phyloP scores from a whole-genome alignment of 2,888 invertebrate genomes.

The Pammene fasciana region DNA sequence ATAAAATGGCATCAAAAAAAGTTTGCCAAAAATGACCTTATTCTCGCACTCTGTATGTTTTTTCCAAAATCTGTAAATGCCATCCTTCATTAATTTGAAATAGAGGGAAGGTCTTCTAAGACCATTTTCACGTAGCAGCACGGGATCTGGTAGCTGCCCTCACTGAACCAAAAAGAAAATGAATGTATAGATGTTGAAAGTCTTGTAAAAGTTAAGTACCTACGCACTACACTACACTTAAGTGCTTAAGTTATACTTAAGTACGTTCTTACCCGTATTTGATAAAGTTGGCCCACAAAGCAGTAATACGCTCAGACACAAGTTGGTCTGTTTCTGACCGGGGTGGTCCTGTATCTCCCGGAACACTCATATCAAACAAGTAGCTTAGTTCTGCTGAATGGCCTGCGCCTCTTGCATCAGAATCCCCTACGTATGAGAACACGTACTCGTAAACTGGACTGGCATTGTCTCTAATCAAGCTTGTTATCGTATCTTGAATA shows the following conservation, averaged over 20 bases:
- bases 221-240: too few relatives aligned
- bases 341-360: neutral
- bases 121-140: too few relatives aligned
- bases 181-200: too few relatives aligned
- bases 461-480: conserved; percentile 63
- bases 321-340: conserved; percentile 56
- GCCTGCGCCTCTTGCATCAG: conserved; percentile 54
- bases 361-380: conserved; percentile 56
- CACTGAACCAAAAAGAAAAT: too few relatives aligned
- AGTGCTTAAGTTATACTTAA: too few relatives aligned
- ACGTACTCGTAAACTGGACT: conserved; percentile 68
- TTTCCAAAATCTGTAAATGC: too few relatives aligned
- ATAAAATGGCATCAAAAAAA: too few relatives aligned
- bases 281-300: conserved; percentile 73
- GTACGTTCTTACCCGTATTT: conserved; percentile 67
- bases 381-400: conserved; percentile 68
- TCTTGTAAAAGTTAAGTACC: neutral
- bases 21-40: too few relatives aligned
- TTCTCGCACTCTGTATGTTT: too few relatives aligned
- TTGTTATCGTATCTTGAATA: conserved; percentile 61
- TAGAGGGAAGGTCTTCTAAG: too few relatives aligned
- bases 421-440: conserved; percentile 64
- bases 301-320: conserved; percentile 62
- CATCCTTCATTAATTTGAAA: too few relatives aligned
- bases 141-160: too few relatives aligned